phyloP scores from a whole-genome alignment of 2,797 vertebrate genomes.

The Sparus aurata region DNA sequence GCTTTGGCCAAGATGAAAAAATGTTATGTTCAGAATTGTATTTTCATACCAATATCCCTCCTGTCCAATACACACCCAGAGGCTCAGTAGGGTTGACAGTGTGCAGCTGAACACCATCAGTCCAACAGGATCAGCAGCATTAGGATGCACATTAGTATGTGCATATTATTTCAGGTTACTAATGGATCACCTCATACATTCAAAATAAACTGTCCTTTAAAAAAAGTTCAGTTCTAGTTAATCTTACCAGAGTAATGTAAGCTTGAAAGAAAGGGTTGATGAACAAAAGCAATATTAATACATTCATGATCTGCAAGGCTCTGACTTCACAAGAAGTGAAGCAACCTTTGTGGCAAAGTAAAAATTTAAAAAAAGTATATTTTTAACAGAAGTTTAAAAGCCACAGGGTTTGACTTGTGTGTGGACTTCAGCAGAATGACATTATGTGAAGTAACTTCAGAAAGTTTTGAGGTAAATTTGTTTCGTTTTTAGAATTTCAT shows the following conservation, averaged over 20 bases:
- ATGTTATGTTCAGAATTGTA: background rate
- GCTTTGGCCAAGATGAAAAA: background rate
- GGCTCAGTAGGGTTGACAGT: background rate
- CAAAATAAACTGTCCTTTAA: background rate
- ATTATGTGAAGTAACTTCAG: background rate
- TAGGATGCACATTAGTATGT: background rate
- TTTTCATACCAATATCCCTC: background rate
- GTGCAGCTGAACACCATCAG: background rate
- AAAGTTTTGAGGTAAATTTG: background rate
- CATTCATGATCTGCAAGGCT: background rate
- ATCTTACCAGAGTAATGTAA: background rate
- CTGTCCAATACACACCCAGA: background rate
- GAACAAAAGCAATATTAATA: background rate
- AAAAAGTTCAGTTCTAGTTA: background rate
- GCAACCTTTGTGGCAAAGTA: background rate
- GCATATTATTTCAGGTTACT: background rate
- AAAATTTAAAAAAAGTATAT: no score
- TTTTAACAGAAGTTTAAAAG: background rate
- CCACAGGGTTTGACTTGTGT: background rate
- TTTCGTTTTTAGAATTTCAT: background rate
- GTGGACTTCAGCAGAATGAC: background rate
- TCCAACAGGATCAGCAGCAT: background rate
- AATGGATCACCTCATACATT: background rate
- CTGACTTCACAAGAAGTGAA: background rate
- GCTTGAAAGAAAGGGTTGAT: background rate